phyloP scores from a whole-genome alignment of 2,888 invertebrate genomes.

The Cheilosia urbana region DNA sequence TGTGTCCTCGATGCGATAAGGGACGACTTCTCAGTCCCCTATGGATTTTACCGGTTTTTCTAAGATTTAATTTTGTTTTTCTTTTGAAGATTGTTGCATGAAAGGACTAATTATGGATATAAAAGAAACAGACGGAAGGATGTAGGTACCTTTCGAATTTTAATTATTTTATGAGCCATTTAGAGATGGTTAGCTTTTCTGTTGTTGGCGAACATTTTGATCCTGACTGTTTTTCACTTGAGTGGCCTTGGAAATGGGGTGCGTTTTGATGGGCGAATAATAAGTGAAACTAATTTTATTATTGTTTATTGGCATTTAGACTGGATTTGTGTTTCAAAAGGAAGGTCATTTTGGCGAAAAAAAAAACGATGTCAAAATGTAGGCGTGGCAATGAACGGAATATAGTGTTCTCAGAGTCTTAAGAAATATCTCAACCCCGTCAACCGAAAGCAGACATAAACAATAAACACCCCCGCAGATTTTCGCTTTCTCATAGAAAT shows the following conservation, averaged over 20 bases:
- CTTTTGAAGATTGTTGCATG: constrained; percentile 15
- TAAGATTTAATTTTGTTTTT: constrained; percentile 18
- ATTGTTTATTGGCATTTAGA: constrained; percentile 21
- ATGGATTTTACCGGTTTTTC: constrained; percentile 30
- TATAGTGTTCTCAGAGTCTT: too few species aligned
- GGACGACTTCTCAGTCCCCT: constrained; percentile 32
- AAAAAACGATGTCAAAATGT: too few species aligned
- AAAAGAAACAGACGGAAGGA: constrained; percentile 27
- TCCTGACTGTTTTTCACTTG: constrained; percentile 29
- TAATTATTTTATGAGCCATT: constrained; percentile 72
- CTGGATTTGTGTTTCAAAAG: neutral
- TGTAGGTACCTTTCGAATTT: constrained; percentile 56
- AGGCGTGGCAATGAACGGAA: too few species aligned
- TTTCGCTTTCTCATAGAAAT: neutral
- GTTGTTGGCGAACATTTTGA: constrained; percentile 23
- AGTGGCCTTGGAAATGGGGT: neutral
- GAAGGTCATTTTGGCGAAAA: too few species aligned
- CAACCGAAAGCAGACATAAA: too few species aligned
- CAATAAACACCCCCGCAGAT: too few species aligned
- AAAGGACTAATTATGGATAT: constrained; percentile 69
- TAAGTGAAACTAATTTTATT: constrained; percentile 39
- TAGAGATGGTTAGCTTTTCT: constrained; percentile 41
- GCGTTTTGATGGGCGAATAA: constrained; percentile 4
- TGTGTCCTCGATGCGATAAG: constrained; percentile 70
- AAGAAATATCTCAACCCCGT: too few species aligned